Percentiles rank a stretch among this genome's conserved stretches.
phyloP scores from a whole-genome alignment of 2,113 vertebrate genomes.

The Brienomyrus brachyistius region DNA sequence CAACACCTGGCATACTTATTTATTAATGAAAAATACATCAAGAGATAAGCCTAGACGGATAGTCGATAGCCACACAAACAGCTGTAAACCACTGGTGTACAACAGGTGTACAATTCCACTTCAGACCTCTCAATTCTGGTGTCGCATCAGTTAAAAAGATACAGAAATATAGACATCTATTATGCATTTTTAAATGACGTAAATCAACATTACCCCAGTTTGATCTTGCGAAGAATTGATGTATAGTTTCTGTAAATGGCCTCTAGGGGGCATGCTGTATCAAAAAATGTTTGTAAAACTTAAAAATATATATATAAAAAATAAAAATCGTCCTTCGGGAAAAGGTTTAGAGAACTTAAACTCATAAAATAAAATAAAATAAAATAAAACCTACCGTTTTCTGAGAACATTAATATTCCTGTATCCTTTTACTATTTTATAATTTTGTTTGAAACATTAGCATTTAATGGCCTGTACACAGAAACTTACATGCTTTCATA shows the following conservation, averaged over 20 bases:
- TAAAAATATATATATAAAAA: too few species aligned
- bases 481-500: background rate
- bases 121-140: background rate
- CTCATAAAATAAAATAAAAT: background rate
- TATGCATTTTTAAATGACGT: background rate
- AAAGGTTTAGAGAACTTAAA: background rate
- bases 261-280: background rate
- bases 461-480: background rate
- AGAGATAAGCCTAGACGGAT: background rate
- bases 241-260: background rate
- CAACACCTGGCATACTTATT: background rate
- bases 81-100: background rate
- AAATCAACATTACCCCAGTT: background rate
- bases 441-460: background rate
- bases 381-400: background rate
- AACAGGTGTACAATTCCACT: background rate
- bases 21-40: background rate
- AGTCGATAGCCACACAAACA: background rate
- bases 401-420: background rate
- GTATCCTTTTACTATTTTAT: background rate
- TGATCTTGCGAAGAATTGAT: background rate
- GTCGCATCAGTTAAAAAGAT: background rate
- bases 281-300: background rate
- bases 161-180: background rate
- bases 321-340: background rate